These are phyloP conservation scores for Odocoileus virginianus DNA, from an alignment of 2,113 vertebrate species.

Conservation along the genomic window DNA sequence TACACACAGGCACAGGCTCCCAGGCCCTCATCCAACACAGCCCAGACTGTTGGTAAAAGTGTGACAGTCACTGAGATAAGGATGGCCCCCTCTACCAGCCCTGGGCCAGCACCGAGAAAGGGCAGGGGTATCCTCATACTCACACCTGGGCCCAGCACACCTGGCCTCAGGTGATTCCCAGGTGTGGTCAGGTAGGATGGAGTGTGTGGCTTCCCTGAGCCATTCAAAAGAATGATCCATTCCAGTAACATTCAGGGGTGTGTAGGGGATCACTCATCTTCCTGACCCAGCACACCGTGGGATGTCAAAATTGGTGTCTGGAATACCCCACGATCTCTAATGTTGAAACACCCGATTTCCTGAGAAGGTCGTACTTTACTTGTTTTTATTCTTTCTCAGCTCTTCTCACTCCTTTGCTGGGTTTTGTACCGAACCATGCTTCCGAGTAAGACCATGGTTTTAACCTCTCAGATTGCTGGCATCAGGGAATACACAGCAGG, in stretches of 20 bases:
- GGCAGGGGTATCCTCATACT: fast-evolving
- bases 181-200: fast-evolving
- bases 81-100: fast-evolving
- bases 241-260: not conserved
- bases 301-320: fast-evolving
- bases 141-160: fast-evolving
- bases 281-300: fast-evolving
- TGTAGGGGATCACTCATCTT: not conserved
- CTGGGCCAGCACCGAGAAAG: fast-evolving
- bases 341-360: fast-evolving
- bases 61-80: not conserved
- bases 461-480: fast-evolving
- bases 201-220: not conserved
- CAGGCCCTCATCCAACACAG: fast-evolving
- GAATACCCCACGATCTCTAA: fast-evolving
- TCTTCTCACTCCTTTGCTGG: not conserved
- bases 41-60: fast-evolving
- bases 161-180: not conserved
- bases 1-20: fast-evolving
- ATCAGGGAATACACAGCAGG: fast-evolving
- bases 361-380: not conserved
- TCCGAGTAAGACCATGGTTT: not conserved
- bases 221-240: not conserved
- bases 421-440: fast-evolving
- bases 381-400: fast-evolving